These are phyloP conservation scores for Vulpes vulpes DNA, from an alignment of 2,113 vertebrate genomes.

Conservation along the genomic window DNA sequence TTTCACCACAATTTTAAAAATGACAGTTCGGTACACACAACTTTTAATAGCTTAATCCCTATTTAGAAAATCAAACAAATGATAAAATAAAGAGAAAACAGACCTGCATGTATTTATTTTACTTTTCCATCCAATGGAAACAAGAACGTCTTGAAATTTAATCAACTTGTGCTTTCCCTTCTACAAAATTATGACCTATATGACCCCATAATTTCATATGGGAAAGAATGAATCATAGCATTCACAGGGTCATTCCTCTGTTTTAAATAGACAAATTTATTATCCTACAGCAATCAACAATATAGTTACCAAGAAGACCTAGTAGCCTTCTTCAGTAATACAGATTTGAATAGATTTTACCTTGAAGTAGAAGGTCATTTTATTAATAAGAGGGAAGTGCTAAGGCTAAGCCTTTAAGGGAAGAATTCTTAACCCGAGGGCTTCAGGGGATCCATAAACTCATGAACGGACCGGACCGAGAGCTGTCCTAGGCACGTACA, in stretches of 20 bases:
- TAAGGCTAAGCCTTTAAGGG: background rate
- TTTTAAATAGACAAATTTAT: background rate
- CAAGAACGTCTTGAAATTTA: background rate
- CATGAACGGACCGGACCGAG: background rate
- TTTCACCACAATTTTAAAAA: background rate
- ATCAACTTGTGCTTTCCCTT: background rate
- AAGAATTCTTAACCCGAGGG: background rate
- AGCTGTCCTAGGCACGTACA: fast-evolving
- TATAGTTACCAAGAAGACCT: fast-evolving
- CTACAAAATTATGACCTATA: background rate
- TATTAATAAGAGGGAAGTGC: background rate
- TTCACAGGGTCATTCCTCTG: background rate
- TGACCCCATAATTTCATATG: background rate
- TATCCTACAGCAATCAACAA: background rate
- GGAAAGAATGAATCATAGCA: background rate
- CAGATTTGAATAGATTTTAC: background rate
- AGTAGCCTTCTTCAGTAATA: background rate
- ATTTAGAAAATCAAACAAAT: slow-evolving; percentile 25
- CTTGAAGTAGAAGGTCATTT: background rate
- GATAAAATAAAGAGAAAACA: background rate
- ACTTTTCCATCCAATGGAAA: background rate
- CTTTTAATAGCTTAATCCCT: background rate
- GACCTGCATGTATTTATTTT: background rate
- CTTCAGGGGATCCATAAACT: background rate
- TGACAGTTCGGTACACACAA: background rate